phyloP scores from a whole-genome alignment of 2,888 invertebrate species.

The Myathropa florea region DNA sequence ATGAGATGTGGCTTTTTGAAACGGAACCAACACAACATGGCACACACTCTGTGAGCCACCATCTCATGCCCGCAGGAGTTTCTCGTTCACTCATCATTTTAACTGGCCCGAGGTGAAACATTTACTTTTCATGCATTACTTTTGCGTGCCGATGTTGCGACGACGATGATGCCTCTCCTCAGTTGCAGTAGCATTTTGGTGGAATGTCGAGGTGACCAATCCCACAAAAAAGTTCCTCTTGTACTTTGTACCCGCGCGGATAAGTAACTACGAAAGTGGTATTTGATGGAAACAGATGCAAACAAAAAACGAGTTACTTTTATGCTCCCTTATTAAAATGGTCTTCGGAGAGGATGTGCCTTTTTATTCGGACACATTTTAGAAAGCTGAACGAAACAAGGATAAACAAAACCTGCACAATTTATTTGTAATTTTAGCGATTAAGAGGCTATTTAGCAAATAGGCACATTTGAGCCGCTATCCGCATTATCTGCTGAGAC shows the following conservation, averaged over 20 bases:
- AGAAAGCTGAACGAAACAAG: too few relatives aligned
- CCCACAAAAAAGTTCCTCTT: constrained; percentile 20
- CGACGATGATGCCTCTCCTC: background rate
- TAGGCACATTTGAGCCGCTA: too few relatives aligned
- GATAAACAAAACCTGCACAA: too few relatives aligned
- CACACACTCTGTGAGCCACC: background rate
- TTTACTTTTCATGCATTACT: constrained; percentile 45
- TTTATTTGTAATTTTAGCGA: too few relatives aligned
- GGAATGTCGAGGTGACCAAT: constrained; percentile 45
- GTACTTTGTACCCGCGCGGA: constrained; percentile 29
- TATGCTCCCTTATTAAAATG: background rate
- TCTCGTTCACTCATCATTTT: constrained; percentile 5
- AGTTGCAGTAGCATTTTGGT: constrained; percentile 10
- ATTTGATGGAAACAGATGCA: background rate
- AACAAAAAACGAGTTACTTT: background rate
- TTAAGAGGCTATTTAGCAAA: too few relatives aligned
- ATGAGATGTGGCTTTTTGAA: constrained; percentile 46
- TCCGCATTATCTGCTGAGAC: too few relatives aligned
- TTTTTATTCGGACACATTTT: background rate
- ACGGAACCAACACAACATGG: constrained; percentile 6
- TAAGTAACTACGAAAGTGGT: background rate
- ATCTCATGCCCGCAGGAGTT: constrained; percentile 15
- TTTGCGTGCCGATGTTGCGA: constrained; percentile 26
- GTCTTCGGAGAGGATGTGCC: background rate
- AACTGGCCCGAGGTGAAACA: constrained; percentile 12